Conservation (phyloP, 1,140 invertebrate genomes). For the Coboldia fuscipes region DNA sequence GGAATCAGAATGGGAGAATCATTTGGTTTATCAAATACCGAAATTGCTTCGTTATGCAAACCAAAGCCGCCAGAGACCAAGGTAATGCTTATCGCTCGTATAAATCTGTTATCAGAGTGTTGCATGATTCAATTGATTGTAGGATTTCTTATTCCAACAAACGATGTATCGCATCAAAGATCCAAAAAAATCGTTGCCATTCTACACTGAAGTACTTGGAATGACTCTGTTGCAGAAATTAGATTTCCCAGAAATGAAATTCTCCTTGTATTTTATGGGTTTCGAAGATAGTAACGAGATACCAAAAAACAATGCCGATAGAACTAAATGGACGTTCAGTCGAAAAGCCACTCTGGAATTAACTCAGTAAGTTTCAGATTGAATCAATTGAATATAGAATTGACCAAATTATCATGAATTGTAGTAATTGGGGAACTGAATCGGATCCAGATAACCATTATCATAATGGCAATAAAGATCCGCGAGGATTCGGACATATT, state of each 20-base stretch:
- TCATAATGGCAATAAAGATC: conserved; percentile 83
- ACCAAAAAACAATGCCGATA: conserved; percentile 40
- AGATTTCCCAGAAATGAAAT: conserved; percentile 77
- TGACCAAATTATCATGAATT: conserved; percentile 13
- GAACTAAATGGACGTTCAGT: conserved; percentile 52
- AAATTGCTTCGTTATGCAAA: conserved; percentile 38
- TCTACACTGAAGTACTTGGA: conserved; percentile 76
- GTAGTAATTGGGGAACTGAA: conserved; percentile 87
- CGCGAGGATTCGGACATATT: conserved; percentile 80
- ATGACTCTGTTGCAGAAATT: conserved; percentile 76
- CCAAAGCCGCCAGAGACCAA: conserved; percentile 36
- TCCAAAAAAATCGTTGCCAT: conserved; percentile 63
- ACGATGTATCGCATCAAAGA: conserved; percentile 93
- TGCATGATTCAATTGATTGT: conserved; percentile 10
- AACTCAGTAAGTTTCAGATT: conserved; percentile 51
- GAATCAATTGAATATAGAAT: neutral
- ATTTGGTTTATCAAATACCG: conserved; percentile 33
- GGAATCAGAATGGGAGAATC: conserved; percentile 26
- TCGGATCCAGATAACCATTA: conserved; percentile 54
- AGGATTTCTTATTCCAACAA: conserved; percentile 87
- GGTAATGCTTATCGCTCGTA: conserved; percentile 14
- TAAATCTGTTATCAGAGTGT: conserved; percentile 3
- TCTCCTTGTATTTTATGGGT: conserved; percentile 84
- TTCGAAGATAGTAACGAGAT: conserved; percentile 61
- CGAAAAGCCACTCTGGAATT: conserved; percentile 78